phyloP scores from a whole-genome alignment of 2,797 vertebrate species.

The Morelia viridis region DNA sequence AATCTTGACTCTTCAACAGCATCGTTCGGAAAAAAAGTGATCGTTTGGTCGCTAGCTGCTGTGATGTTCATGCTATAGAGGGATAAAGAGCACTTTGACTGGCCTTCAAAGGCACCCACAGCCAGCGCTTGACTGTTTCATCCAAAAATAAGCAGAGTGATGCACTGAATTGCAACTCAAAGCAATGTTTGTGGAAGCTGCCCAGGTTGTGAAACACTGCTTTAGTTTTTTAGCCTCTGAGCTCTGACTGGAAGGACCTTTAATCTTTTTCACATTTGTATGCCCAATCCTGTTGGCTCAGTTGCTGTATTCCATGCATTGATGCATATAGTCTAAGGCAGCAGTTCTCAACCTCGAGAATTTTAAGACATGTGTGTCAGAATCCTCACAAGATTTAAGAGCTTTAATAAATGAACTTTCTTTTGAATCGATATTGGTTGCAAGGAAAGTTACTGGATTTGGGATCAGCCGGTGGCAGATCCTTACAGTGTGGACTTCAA shows the following conservation, averaged over 20 bases:
- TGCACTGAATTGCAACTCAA: background rate
- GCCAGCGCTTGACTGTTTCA: background rate
- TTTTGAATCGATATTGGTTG: no score
- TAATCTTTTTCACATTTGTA: background rate
- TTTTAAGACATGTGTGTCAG: no score
- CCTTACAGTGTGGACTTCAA: no score
- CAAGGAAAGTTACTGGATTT: no score
- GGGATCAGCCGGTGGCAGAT: no score
- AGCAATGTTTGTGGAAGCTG: background rate
- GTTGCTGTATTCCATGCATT: background rate
- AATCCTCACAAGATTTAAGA: no score
- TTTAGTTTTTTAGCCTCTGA: background rate
- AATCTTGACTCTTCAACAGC: background rate
- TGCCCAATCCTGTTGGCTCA: background rate
- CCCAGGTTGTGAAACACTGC: background rate
- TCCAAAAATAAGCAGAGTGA: background rate
- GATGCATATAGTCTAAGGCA: background rate
- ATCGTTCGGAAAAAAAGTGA: background rate
- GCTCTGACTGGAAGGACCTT: background rate
- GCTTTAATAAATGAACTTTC: no score
- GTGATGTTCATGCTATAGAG: background rate
- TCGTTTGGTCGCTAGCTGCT: background rate
- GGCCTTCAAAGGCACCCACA: background rate
- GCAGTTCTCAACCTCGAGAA: no score
- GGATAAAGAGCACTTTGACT: background rate